Evolutionary conservation across 1,140 invertebrate genomes (phyloP), one percentile per base, ranked within the genome.

Genomic region (Drosophila sp.): DNA sequence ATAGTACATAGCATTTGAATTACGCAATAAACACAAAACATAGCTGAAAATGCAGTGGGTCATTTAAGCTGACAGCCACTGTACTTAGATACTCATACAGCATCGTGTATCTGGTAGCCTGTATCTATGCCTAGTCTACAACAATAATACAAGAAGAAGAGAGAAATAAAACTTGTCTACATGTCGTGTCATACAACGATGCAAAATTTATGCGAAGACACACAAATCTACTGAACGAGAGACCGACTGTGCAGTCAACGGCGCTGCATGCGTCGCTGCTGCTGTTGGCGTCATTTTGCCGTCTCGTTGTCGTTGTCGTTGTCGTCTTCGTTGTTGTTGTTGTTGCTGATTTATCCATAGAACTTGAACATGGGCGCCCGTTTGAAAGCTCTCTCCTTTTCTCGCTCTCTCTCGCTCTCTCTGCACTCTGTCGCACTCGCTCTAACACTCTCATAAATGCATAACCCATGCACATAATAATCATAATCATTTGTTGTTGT

Each of bases 121-220:
- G 34, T 72, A 51, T 66, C 69, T 72, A 66, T 65, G 63, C 27
- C 58, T 75, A 80, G 76, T 34, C n/a, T 50, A 61, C 53, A 56
- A 72, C 18, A 59, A 62, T 18, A 38, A 46, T 46, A 69, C 54
- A 70, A 50, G 29, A 14, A 36, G 21, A 1, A 21, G 4, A 1
- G 4, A 21, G 21, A 50, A 71, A 50, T 76, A 89, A 82, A 89
- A 89, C 83, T 80, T 87, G 83, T 87, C 79, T 89, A 80, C 83
- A 83, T 62, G 79, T 59, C 78, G 54, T 86, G 74, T 86, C 82
- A 72, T 75, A 87, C 83, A 61, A 83, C 83, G 83, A 84, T 82
- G 81, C 82, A 90, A 87, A 90, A 90, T 89, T 90, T 90, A 90
- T 90, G 89, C 89, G 82, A 90, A 90, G 89, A 76, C 89, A 90